These are phyloP conservation scores for Beroe forskalii DNA, from an alignment of 37 sponge, comb jelly and placozoan species.

Conservation along the genomic window DNA sequence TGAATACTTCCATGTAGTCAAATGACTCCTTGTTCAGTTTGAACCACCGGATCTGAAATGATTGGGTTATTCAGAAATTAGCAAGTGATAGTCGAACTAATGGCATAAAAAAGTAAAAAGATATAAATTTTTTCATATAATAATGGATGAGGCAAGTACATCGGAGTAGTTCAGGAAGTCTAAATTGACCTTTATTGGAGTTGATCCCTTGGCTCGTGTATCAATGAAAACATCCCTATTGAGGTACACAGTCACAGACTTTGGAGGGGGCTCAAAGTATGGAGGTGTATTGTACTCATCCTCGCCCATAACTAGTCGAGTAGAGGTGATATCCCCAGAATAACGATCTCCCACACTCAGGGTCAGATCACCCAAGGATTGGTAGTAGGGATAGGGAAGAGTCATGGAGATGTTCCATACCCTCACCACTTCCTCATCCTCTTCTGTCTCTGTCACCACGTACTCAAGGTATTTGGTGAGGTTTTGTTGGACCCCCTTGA, in stretches of 20 bases:
- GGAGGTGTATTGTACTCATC: background rate
- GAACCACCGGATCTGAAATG: background rate
- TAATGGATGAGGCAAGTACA: no score
- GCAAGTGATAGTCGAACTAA: no score
- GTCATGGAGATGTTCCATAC: background rate
- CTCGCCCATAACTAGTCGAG: background rate
- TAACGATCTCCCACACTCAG: background rate
- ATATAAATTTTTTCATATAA: no score
- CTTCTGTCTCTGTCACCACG: background rate
- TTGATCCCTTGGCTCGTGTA: conserved; percentile 1
- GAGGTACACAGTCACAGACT: background rate
- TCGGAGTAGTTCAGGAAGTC: no score
- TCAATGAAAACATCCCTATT: background rate
- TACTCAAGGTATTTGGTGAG: background rate
- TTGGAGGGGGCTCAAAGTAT: conserved; percentile 32
- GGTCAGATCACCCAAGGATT: background rate
- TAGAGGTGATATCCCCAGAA: background rate
- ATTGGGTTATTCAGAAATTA: background rate
- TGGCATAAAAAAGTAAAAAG: no score
- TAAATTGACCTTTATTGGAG: background rate
- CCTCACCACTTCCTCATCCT: background rate
- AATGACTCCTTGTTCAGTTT: background rate
- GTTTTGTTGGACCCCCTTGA: background rate
- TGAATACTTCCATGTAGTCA: background rate
- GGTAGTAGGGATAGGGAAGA: conserved; percentile 22